A percentile compares a stretch with the other conserved stretches of the same genome.
Evolutionary conservation across 2,888 invertebrate genomes (phyloP).

Genomic region (Diarsia mendica): DNA sequence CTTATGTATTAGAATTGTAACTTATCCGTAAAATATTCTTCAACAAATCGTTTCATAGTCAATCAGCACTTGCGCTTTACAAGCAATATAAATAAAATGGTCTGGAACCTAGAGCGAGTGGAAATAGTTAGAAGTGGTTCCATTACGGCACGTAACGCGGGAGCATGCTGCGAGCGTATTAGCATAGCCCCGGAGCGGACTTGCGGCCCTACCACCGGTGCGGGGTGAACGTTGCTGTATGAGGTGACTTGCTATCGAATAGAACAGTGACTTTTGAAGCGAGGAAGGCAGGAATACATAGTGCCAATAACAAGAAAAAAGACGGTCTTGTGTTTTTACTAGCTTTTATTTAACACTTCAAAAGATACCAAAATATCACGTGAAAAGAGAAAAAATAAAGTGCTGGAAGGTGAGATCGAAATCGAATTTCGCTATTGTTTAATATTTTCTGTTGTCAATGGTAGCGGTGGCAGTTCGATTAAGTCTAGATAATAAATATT

Average conservation of each 20-base stretch:
- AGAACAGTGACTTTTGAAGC: neutral
- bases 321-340: neutral
- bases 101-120: conserved; percentile 78
- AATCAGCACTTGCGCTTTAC: conserved; percentile 28
- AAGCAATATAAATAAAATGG: conserved; percentile 71
- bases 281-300: neutral
- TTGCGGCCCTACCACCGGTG: conserved; percentile 56
- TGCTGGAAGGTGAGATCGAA: neutral
- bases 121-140: conserved; percentile 83
- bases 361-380: neutral
- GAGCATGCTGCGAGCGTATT: conserved; percentile 75
- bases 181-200: conserved; percentile 74
- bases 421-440: neutral
- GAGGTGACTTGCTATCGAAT: conserved; percentile 12
- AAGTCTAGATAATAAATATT: conserved; percentile 71
- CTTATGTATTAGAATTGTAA: neutral
- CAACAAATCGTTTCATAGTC: conserved; percentile 19
- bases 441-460: conserved; percentile 35
- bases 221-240: fast-evolving
- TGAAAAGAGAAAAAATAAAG: neutral
- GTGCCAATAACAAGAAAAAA: neutral
- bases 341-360: neutral
- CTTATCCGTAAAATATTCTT: neutral
- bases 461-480: conserved; percentile 64
- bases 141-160: conserved; percentile 85